These are phyloP conservation scores for Rhagonycha lutea DNA, from an alignment of 2,888 invertebrate species.

Conservation along the genomic window DNA sequence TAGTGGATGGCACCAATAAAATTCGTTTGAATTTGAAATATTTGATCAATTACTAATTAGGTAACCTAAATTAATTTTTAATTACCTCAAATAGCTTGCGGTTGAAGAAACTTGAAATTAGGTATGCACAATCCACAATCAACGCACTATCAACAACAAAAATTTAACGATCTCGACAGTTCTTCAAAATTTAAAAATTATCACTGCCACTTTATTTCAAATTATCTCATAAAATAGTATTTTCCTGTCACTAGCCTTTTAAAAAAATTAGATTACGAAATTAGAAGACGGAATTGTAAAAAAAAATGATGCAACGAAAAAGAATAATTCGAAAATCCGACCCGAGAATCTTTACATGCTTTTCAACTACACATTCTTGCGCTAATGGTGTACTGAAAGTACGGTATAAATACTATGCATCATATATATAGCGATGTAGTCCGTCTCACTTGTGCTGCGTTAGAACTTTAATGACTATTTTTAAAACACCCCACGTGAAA, in stretches of 20 bases:
- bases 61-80: not conserved
- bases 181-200: not conserved
- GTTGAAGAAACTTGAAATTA: not conserved
- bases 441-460: not conserved
- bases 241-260: not conserved
- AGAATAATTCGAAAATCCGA: not conserved
- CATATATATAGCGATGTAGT: not conserved
- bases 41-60: no score
- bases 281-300: not conserved
- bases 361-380: not conserved
- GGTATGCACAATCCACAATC: not conserved
- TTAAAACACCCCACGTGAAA: not conserved
- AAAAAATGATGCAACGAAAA: not conserved
- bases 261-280: not conserved
- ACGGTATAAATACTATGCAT: not conserved
- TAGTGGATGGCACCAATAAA: not conserved
- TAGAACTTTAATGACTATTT: not conserved
- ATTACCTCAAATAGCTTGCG: not conserved
- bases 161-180: not conserved
- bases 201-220: not conserved
- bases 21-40: not conserved
- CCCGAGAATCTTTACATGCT: not conserved
- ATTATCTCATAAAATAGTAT: not conserved
- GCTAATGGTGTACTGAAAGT: not conserved
- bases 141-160: not conserved